A percentile compares a stretch with the other conserved stretches of the same genome.
phyloP scores from a whole-genome alignment of 2,113 vertebrate species.

The Chascanopsetta lugubris region DNA sequence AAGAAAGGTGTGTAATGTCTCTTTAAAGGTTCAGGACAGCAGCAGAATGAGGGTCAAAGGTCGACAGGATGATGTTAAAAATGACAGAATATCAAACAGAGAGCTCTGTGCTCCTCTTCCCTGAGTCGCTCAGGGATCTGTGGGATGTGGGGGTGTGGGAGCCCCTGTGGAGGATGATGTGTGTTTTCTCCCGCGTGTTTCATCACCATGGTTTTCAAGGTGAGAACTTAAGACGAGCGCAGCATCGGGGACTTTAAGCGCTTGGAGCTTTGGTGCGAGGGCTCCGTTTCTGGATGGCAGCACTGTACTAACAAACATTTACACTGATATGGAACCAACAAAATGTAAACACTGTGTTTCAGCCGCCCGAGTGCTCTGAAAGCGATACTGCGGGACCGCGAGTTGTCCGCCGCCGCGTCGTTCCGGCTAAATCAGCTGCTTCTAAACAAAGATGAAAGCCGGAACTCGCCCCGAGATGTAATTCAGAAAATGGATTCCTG shows the following conservation, averaged over 20 bases:
- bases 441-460: constrained; percentile 14
- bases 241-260: constrained; percentile 38
- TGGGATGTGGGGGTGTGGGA: too few relatives aligned
- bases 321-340: constrained; percentile 59
- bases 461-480: constrained; percentile 18
- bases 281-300: constrained; percentile 64
- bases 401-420: constrained; percentile 5
- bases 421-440: constrained; percentile 13
- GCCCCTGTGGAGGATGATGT: constrained; percentile 4
- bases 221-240: constrained; percentile 27
- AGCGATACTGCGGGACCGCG: not conserved
- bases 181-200: constrained; percentile 35
- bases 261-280: constrained; percentile 64
- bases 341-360: constrained; percentile 46
- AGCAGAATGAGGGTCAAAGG: too few relatives aligned
- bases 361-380: constrained; percentile 16
- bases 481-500: constrained; percentile 32
- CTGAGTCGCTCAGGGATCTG: too few relatives aligned
- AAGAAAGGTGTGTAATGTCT: too few relatives aligned
- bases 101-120: too few relatives aligned
- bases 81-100: too few relatives aligned
- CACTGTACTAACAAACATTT: constrained; percentile 63
- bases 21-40: too few relatives aligned
- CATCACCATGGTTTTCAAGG: constrained; percentile 44
- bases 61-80: too few relatives aligned